phyloP scores from a whole-genome alignment of 2,888 invertebrate species.

The Cancer borealis region DNA sequence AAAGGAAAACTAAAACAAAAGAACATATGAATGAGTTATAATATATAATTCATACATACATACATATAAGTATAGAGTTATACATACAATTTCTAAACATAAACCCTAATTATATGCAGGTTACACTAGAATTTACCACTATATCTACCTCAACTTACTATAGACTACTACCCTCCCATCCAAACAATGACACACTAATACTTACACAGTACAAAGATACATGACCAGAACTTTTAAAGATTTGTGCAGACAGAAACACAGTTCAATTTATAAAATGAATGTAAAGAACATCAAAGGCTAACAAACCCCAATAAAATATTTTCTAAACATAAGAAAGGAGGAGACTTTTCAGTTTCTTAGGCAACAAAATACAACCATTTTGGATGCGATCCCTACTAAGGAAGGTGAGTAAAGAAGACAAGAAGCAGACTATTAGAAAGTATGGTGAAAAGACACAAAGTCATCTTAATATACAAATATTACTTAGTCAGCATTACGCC shows the following conservation, averaged over 20 bases:
- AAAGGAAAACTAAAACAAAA: neutral
- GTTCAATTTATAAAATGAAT: too few relatives aligned
- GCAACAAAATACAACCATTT: neutral
- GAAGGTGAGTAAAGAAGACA: neutral
- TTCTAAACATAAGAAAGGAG: neutral
- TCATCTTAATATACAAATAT: neutral
- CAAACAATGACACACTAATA: too few relatives aligned
- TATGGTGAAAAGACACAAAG: neutral
- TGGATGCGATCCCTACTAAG: neutral
- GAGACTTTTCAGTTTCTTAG: neutral
- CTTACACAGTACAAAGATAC: neutral
- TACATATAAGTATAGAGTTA: neutral
- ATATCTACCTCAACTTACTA: too few relatives aligned
- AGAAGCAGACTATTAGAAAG: neutral
- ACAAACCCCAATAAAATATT: neutral
- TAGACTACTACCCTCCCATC: too few relatives aligned
- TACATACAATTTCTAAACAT: neutral
- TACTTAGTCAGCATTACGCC: neutral
- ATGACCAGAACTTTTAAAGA: neutral
- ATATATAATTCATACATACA: neutral
- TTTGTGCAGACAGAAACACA: too few relatives aligned
- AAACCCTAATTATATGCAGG: neutral
- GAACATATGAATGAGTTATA: neutral
- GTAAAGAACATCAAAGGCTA: too few relatives aligned
- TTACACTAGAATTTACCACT: too few relatives aligned